Evolutionary conservation across 2,113 vertebrate genomes (phyloP).

Genomic region (Acrocephalus arundinaceus): DNA sequence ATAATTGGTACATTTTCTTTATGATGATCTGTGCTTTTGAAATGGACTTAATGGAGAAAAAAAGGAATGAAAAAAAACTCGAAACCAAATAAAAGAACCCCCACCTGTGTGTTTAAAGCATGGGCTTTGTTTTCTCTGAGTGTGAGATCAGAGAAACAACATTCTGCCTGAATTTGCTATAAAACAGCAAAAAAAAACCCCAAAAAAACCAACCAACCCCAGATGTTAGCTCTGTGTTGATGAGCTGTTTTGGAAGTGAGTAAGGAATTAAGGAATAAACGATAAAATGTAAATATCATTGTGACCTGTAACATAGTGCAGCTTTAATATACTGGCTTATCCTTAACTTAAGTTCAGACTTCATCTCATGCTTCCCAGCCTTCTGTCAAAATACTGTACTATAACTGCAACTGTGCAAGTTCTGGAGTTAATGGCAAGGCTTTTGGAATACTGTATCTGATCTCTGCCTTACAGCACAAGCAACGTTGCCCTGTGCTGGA

Average conservation of each 20-base stretch:
- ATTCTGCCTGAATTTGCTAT: not conserved
- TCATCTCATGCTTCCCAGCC: slow-evolving; percentile 82
- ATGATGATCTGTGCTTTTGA: not conserved
- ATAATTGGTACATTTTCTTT: not conserved
- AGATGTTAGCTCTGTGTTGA: not conserved
- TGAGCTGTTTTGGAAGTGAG: not conserved
- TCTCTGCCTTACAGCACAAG: slow-evolving; percentile 90
- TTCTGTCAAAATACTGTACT: slow-evolving; percentile 60
- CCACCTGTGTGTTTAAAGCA: not conserved
- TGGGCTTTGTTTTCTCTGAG: not conserved
- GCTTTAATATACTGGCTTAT: slow-evolving; percentile 80
- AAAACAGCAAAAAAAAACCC: not conserved
- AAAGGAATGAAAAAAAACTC: not conserved
- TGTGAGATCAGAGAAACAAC: not conserved
- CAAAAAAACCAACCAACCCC: no score
- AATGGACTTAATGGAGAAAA: not conserved
- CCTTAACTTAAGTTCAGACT: slow-evolving; percentile 74
- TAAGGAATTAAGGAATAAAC: not conserved
- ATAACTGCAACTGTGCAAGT: slow-evolving; percentile 32
- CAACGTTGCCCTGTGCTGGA: slow-evolving; percentile 97
- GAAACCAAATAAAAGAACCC: not conserved
- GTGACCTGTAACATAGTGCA: slow-evolving; percentile 74
- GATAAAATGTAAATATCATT: not conserved
- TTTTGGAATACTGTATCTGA: slow-evolving; percentile 78
- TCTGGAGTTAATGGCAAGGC: slow-evolving; percentile 55